Evolutionary conservation across 2,888 invertebrate species (phyloP).

Genomic region (Chymomyza caudatula): DNA sequence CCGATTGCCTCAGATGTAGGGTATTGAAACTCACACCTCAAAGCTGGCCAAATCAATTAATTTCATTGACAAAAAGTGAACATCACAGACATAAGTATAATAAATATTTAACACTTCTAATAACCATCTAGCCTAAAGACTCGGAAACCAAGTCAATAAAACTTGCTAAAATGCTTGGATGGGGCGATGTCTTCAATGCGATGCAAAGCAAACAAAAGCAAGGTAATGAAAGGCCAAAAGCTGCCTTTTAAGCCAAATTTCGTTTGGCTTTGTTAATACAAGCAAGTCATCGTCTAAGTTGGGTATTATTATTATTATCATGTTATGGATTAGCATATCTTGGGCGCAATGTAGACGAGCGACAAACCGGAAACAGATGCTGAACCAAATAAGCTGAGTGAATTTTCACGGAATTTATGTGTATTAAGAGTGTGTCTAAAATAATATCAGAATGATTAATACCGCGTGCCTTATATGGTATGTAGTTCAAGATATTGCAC

Average conservation of each 20-base stretch:
- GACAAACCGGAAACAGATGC: slow-evolving; percentile 20
- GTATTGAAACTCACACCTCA: background rate
- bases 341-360: background rate
- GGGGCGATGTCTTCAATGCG: slow-evolving; percentile 16
- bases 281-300: slow-evolving; percentile 21
- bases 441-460: too few species aligned
- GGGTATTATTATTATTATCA: background rate
- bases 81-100: slow-evolving; percentile 12
- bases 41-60: slow-evolving; percentile 10
- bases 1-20: background rate
- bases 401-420: background rate
- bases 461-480: too few species aligned
- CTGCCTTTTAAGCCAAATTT: background rate
- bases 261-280: background rate
- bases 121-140: slow-evolving; percentile 20
- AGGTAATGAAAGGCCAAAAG: slow-evolving; percentile 27
- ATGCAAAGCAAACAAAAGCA: slow-evolving; percentile 1
- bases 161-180: slow-evolving; percentile 7
- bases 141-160: slow-evolving; percentile 30
- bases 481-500: too few species aligned
- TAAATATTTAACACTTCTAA: slow-evolving; percentile 53
- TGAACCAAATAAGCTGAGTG: background rate
- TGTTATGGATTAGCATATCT: background rate
- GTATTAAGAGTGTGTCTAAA: background rate
- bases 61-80: slow-evolving; percentile 4